Conservation (phyloP, 2,888 invertebrate genomes). For the Achlya flavicornis region DNA sequence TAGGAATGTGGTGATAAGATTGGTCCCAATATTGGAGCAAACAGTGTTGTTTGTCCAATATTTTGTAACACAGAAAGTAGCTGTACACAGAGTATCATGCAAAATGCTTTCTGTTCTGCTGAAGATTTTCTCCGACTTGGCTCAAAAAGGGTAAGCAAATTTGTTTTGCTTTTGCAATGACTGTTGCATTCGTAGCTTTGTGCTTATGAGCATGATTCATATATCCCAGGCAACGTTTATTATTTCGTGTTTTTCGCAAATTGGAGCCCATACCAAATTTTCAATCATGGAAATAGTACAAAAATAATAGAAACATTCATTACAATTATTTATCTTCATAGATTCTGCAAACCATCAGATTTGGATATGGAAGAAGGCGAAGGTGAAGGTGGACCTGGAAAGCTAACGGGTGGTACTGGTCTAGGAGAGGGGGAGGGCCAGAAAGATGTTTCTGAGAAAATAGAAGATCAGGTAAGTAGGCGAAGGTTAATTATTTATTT, state of each 20-base stretch:
- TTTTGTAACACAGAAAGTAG: conserved; percentile 90
- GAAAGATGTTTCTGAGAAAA: conserved; percentile 97
- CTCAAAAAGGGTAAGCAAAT: conserved; percentile 85
- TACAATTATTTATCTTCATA: conserved; percentile 70
- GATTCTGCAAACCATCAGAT: conserved; percentile 97
- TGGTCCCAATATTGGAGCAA: conserved; percentile 90
- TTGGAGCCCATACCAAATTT: too few species aligned
- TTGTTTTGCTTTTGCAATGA: neutral
- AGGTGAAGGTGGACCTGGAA: conserved; percentile 84
- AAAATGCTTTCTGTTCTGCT: conserved; percentile 93
- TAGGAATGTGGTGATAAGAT: conserved; percentile 68
- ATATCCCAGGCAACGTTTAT: neutral
- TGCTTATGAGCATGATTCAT: neutral
- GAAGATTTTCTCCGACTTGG: conserved; percentile 93
- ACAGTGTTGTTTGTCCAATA: conserved; percentile 89
- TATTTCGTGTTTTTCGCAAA: neutral
- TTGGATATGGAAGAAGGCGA: conserved; percentile 90
- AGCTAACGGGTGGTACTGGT: conserved; percentile 90
- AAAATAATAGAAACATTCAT: neutral
- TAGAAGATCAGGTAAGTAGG: conserved; percentile 84
- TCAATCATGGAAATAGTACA: neutral
- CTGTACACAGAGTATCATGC: conserved; percentile 89
- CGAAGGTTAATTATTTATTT: too few species aligned
- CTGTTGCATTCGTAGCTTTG: too few species aligned
- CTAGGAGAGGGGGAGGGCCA: conserved; percentile 96